These are phyloP conservation scores for Hypotaenidia philippensis DNA, from an alignment of 2,797 vertebrate genomes.

Conservation along the genomic window DNA sequence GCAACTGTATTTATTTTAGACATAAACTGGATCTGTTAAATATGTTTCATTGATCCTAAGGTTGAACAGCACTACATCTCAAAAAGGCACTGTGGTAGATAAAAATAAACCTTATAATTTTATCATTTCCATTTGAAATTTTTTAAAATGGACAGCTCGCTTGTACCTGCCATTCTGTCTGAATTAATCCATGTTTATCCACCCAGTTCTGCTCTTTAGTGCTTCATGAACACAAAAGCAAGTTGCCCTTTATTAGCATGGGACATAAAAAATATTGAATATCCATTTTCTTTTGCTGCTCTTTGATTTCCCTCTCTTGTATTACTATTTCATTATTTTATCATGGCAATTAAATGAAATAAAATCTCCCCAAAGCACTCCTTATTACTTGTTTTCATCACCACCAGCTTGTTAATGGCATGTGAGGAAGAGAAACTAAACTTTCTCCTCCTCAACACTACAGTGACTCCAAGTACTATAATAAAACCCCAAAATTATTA, in stretches of 20 bases:
- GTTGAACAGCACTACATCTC: neutral
- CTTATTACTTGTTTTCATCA: neutral
- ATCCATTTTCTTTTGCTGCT: neutral
- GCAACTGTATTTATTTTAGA: neutral
- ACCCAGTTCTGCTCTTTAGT: neutral
- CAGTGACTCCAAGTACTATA: neutral
- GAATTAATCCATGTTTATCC: neutral
- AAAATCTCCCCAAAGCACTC: neutral
- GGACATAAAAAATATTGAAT: neutral
- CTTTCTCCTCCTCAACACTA: neutral
- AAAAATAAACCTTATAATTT: neutral
- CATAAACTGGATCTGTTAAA: neutral
- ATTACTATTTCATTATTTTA: neutral
- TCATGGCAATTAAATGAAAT: neutral
- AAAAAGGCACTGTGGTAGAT: neutral
- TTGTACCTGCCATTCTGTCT: neutral
- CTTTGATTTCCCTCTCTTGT: neutral
- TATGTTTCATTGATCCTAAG: neutral
- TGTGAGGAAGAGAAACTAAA: neutral
- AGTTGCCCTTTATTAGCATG: neutral
- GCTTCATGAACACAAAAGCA: neutral
- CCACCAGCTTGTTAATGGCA: neutral
- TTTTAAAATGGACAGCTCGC: neutral
- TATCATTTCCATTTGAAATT: neutral
- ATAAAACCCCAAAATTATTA: neutral